phyloP scores from a whole-genome alignment of 2,888 invertebrate genomes.

The Priocnemis perturbator region DNA sequence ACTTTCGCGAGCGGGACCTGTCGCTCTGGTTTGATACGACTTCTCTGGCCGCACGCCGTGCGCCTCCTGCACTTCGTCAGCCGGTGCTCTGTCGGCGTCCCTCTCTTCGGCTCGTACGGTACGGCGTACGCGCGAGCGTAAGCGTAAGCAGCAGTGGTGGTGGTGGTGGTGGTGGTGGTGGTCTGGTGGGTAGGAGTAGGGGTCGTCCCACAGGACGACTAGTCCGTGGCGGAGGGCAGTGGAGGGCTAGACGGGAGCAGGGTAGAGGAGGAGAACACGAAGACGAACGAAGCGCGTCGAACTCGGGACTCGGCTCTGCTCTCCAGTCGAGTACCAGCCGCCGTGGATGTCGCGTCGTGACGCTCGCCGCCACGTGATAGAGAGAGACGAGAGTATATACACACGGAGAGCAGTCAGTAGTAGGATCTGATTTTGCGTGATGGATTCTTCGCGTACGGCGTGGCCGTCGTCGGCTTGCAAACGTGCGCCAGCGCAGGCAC shows the following conservation, averaged over 20 bases:
- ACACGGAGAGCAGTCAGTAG: too few relatives aligned
- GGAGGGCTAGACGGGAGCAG: background rate
- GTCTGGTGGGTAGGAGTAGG: too few relatives aligned
- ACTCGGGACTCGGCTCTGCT: conserved; percentile 36
- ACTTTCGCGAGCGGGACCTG: too few relatives aligned
- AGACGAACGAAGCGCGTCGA: conserved; percentile 56
- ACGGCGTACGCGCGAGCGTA: conserved; percentile 22
- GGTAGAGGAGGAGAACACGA: conserved; percentile 35
- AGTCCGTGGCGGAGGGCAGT: background rate
- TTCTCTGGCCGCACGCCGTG: conserved; percentile 1
- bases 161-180: too few relatives aligned
- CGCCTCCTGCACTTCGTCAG: conserved; percentile 8
- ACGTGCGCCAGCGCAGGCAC: conserved; percentile 37
- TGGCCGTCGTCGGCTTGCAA: conserved; percentile 53
- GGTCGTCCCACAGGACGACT: conserved; percentile 3
- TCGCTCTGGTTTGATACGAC: too few relatives aligned
- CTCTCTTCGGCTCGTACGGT: conserved; percentile 18
- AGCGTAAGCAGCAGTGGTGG: background rate
- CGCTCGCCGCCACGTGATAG: conserved; percentile 38
- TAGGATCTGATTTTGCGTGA: too few relatives aligned
- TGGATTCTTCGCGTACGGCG: conserved; percentile 34
- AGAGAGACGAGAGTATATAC: conserved; percentile 22
- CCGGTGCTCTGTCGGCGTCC: background rate
- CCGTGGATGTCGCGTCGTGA: conserved; percentile 50
- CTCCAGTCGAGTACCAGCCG: conserved; percentile 59